Evolutionary conservation across 1,140 invertebrate genomes (phyloP), one percentile per base, ranked within the genome.

Genomic region (Drosophila simulans): DNA sequence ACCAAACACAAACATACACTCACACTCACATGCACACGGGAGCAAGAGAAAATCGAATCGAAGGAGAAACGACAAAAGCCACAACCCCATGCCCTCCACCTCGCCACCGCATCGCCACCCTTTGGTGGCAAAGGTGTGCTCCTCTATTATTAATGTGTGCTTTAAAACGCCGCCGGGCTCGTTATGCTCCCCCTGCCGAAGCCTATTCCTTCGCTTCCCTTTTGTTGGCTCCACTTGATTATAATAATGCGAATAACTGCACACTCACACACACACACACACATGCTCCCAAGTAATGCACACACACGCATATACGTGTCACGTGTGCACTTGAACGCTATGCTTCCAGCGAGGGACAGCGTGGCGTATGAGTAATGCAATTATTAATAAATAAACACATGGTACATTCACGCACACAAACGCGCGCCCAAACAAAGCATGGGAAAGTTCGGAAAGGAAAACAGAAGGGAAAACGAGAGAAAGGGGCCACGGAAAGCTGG

Each of bases 341-440:
- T 53, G 70, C 46, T 75, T 40, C 40, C 62, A 52, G 60, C 45
- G 37, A 22, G 46, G 63, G 54, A 66, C 83, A 58, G 51, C 76
- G 17, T 65, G 79, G 83, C 83, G 83, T 81, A 86, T 86, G 82
- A 88, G 83, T 88, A 86, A 86, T 86, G 75, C 83, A 88, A 88
- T 86, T 79, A 83, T 88, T 83, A 79, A 88, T 88, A 86, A 83
- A 65, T 76, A 72, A 83, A 82, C 79, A 76, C 63, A 25, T 20
- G 34, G 35, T 43, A 31, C 52, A 55, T 15, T 42, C 40, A 54
- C 31, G 35, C 54, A 52, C 49, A 46, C 54, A 48, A 42, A 25
- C 56, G 37, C 56, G 51, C n/a, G 37, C 58, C 37, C 37, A 54
- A 51, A 60, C 59, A 63, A n/a, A 37, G 42, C 42, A 40, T 53